Conservation (phyloP, 2,113 vertebrate genomes). For the Cavia porcellus region DNA sequence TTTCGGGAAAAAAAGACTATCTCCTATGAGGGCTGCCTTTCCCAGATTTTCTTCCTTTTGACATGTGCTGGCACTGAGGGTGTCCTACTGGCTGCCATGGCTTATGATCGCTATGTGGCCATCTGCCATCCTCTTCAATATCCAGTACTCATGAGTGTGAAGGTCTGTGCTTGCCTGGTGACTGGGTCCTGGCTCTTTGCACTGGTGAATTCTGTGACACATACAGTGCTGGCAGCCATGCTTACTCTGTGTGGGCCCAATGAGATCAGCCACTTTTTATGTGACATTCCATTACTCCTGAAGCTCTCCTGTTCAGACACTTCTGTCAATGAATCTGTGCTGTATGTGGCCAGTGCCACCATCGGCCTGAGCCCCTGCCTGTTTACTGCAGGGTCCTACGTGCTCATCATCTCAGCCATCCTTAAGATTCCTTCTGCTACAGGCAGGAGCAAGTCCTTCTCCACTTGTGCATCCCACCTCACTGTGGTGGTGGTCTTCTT, state of each 20-base stretch:
- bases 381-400: constrained; percentile 59
- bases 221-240: constrained; percentile 17
- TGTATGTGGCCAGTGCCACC: constrained; percentile 57
- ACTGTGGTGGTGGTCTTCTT: constrained; percentile 38
- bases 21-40: constrained; percentile 28
- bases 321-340: constrained; percentile 47
- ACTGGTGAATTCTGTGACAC: constrained; percentile 72
- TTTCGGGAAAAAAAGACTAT: constrained; percentile 68
- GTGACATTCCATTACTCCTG: constrained; percentile 70
- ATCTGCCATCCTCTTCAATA: constrained; percentile 76
- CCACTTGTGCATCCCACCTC: constrained; percentile 65
- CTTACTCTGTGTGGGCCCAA: constrained; percentile 67
- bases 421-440: constrained; percentile 46
- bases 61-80: constrained; percentile 24
- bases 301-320: constrained; percentile 73
- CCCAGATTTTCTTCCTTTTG: constrained; percentile 64
- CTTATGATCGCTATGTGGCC: constrained; percentile 78
- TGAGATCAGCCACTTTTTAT: constrained; percentile 70
- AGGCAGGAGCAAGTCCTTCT: constrained; percentile 76
- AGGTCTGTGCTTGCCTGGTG: constrained; percentile 60
- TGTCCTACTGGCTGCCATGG: constrained; percentile 70
- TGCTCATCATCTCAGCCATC: constrained; percentile 64
- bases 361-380: constrained; percentile 64
- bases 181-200: constrained; percentile 72
- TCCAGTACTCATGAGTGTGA: constrained; percentile 59